A percentile compares a stretch with the other conserved stretches of the same genome.
Evolutionary conservation across 2,113 vertebrate species (phyloP).

Genomic region (Seriola quinqueradiata): DNA sequence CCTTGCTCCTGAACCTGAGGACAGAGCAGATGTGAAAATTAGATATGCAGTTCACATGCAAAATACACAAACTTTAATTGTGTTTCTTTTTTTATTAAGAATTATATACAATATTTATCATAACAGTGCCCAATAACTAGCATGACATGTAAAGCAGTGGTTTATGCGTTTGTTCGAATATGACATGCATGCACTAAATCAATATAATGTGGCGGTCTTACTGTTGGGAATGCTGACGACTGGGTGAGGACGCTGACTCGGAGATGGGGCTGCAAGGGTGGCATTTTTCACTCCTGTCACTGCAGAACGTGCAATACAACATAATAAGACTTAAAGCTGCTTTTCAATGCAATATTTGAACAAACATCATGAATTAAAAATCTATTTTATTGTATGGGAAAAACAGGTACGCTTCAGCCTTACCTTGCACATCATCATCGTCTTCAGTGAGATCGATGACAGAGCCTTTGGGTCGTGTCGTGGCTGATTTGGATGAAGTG

Average conservation of each 20-base stretch:
- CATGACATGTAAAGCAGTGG: neutral
- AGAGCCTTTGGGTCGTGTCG: constrained; percentile 80
- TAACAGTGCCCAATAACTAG: neutral
- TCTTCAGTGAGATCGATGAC: constrained; percentile 88
- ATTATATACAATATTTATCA: neutral
- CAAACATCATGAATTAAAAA: neutral
- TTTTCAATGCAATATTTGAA: neutral
- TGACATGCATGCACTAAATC: neutral
- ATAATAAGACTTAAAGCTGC: constrained; percentile 14
- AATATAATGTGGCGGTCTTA: constrained; percentile 58
- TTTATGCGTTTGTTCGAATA: neutral
- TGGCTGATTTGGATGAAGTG: constrained; percentile 69
- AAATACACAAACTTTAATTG: neutral
- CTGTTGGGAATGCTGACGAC: constrained; percentile 74
- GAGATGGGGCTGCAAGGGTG: constrained; percentile 55
- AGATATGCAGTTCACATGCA: neutral
- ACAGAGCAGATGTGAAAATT: constrained; percentile 19
- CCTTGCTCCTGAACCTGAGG: constrained; percentile 67
- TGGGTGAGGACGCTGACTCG: constrained; percentile 67
- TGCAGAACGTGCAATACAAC: constrained; percentile 47
- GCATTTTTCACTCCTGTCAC: constrained; percentile 84
- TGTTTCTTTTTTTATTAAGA: neutral
- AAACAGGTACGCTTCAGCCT: neutral
- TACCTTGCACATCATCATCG: constrained; percentile 87
- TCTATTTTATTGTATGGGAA: neutral